Conservation (phyloP, 2,797 vertebrate species). For the Hafferia zeledoni region DNA sequence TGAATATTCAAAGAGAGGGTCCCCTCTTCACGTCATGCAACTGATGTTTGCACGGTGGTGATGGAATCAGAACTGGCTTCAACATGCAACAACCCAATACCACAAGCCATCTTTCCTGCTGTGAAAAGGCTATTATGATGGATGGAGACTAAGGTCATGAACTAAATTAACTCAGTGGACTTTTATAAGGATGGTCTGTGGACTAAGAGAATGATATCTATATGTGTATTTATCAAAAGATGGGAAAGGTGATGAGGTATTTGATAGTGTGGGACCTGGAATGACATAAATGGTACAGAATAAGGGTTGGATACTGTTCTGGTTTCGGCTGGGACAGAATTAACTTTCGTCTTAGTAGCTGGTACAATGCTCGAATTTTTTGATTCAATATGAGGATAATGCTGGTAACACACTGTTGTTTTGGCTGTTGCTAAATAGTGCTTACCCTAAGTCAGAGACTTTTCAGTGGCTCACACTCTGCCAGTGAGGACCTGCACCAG, state of each 20-base stretch:
- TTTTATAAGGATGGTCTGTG: background rate
- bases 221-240: background rate
- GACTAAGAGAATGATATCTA: background rate
- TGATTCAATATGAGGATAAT: background rate
- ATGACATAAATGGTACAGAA: background rate
- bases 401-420: background rate
- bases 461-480: background rate
- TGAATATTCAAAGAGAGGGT: background rate
- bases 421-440: background rate
- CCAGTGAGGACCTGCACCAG: background rate
- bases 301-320: background rate
- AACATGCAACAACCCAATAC: background rate
- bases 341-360: background rate
- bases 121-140: background rate
- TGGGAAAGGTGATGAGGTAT: background rate
- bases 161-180: background rate
- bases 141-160: background rate
- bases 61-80: background rate
- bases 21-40: background rate
- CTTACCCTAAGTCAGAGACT: background rate
- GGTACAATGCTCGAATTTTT: background rate
- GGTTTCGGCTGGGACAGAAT: background rate
- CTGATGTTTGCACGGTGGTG: background rate
- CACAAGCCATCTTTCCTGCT: background rate
- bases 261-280: background rate